phyloP scores from a whole-genome alignment of 2,113 vertebrate species.

The Tetrao urogallus region DNA sequence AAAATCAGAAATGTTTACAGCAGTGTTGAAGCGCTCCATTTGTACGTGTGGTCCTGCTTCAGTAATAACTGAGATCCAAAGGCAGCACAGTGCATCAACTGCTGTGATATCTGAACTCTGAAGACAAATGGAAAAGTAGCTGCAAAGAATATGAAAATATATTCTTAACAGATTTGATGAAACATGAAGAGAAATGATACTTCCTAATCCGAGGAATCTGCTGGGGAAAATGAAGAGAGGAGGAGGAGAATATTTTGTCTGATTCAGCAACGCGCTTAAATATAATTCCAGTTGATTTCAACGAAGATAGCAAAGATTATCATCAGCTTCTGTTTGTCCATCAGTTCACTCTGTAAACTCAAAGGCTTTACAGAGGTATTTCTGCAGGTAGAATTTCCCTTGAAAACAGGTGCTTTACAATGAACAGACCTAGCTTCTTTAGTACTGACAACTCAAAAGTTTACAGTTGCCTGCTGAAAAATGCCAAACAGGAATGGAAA shows the following conservation, averaged over 20 bases:
- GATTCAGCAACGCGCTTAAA: not conserved
- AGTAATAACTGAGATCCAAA: not conserved
- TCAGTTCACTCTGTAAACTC: not conserved
- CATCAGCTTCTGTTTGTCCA: not conserved
- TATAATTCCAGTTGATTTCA: not conserved
- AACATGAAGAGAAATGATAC: not conserved
- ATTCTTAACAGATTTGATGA: not conserved
- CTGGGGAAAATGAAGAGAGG: not conserved
- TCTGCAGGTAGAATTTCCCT: not conserved
- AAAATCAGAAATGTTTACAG: not conserved
- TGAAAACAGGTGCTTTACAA: not conserved
- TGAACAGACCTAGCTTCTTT: not conserved
- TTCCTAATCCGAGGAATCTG: not conserved
- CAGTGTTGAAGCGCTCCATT: not conserved
- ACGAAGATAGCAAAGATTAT: not conserved
- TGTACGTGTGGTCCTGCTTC: not conserved
- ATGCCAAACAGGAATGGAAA: not conserved
- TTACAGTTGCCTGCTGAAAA: not conserved
- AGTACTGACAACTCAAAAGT: not conserved
- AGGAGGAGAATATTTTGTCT: not conserved
- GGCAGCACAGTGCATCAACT: not conserved
- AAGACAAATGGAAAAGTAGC: not conserved
- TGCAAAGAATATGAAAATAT: not conserved
- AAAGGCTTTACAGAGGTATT: not conserved
- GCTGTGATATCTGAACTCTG: not conserved